Evolutionary conservation across 64 coral and sea anemone genomes (phyloP), one percentile per base, ranked within the genome.

Genomic region (Hydrozoanthus tunicans): DNA sequence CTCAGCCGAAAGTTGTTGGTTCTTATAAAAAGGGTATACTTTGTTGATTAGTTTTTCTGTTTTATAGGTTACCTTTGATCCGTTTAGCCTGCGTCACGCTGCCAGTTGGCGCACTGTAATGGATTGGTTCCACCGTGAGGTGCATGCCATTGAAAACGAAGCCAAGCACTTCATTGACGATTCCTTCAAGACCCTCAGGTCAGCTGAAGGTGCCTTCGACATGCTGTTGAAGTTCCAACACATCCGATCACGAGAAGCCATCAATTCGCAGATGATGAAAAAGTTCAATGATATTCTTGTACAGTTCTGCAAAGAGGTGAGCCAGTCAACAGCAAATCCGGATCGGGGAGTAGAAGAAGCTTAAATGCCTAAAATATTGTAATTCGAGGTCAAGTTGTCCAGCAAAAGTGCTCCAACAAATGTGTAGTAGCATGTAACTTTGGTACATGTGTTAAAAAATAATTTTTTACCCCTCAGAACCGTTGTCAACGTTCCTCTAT

Each of bases 231-330:
- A 98, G 74, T 98, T 98, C 64, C 93, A 93, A 92, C 96, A 98
- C 68, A 98, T 98, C 26, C 81, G 96, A 64, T 98, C 96, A 25
- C 91, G 96, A 64, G 96, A 98, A 64, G 94, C 96, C 13, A 98
- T 98, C 51, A 98, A 98, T 90, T 98, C 96, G 52, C 96, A 98
- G 73, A 98, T 98, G 96, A 98, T 98, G 96, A 98, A 95, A 66
- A 98, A 98, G 68, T 98, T 98, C 58, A 98, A 98, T 66, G 96
- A 98, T 65, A 98, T 98, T 62, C 79, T 98, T 57, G 58, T 98
- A 10, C 96, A 98, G 78, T 98, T 98, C 89, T 94, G 96, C 76
- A 98, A 98, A 79, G 96, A 98, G 96, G 96, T 98, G 63, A 64
- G 79, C 7, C 53, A 1, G 56, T 64, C 5, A 25, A 59, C 3